These are phyloP conservation scores for Alviniconcha strummeri DNA, from an alignment of 2,888 invertebrate genomes.

Conservation along the genomic window DNA sequence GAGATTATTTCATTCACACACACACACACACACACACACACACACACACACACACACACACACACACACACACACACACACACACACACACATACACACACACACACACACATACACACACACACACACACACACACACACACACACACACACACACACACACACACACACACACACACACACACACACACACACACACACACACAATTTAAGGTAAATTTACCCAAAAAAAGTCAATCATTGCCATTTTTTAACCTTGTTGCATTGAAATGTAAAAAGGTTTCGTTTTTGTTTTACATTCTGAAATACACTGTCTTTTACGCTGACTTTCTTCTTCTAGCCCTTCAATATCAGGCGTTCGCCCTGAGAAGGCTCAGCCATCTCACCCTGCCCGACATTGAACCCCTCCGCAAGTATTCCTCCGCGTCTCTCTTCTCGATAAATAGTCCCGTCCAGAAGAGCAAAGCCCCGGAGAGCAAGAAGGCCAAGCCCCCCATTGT, in stretches of 20 bases:
- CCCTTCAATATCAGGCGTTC: conserved; percentile 23
- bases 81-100: neutral
- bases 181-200: conserved; percentile 11
- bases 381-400: conserved; percentile 31
- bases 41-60: too few species aligned
- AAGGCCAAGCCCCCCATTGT: neutral
- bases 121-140: conserved; percentile 3
- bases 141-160: conserved; percentile 15
- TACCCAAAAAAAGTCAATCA: neutral
- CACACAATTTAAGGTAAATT: neutral
- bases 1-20: too few species aligned
- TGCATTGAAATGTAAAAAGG: neutral
- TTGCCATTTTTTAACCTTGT: neutral
- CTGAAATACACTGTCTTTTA: too few species aligned
- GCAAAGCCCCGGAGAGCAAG: neutral
- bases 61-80: too few species aligned
- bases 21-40: too few species aligned
- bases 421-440: conserved; percentile 23
- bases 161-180: conserved; percentile 9
- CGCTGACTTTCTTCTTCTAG: neutral
- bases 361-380: conserved; percentile 14
- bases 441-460: neutral
- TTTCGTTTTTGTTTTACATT: neutral
- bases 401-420: conserved; percentile 25
- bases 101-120: neutral